phyloP scores from a whole-genome alignment of 2,113 vertebrate species.

The Rana temporaria region DNA sequence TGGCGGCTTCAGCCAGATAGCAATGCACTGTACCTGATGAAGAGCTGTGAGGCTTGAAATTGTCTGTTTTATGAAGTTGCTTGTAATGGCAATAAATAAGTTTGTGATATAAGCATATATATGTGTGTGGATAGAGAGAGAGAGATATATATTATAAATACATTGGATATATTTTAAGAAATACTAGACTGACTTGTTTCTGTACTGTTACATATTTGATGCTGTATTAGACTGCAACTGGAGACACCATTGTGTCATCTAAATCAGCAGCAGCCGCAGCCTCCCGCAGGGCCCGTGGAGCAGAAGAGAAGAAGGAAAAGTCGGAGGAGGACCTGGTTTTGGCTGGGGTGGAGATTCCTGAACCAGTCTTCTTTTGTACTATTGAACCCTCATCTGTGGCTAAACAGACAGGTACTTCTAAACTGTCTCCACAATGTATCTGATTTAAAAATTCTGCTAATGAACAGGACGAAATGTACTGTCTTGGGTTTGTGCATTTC shows the following conservation, averaged over 20 bases:
- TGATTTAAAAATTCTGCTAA: too few species aligned
- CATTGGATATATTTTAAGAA: too few species aligned
- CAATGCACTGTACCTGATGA: too few species aligned
- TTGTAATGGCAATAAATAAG: too few species aligned
- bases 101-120: too few species aligned
- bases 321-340: constrained; percentile 74
- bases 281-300: constrained; percentile 68
- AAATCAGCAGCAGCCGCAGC: constrained; percentile 83
- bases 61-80: too few species aligned
- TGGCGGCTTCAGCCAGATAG: too few species aligned
- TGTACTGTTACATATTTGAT: not conserved
- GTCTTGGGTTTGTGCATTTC: not conserved
- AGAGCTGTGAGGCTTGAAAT: too few species aligned
- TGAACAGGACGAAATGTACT: not conserved
- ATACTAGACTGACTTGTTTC: not conserved
- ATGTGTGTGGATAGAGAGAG: too few species aligned
- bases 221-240: constrained; percentile 85
- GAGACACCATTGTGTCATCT: constrained; percentile 93
- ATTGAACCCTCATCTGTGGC: constrained; percentile 91
- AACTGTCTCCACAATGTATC: not conserved
- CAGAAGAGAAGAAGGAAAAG: constrained; percentile 55
- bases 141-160: too few species aligned
- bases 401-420: constrained; percentile 83
- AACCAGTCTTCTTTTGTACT: constrained; percentile 98
- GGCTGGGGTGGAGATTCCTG: constrained; percentile 92